Percentiles rank a stretch among this genome's conserved stretches.
These are phyloP conservation scores for Hydractinia symbiolongicarpus DNA, from an alignment of 30 jellyfish, hydroid and myxozoan species.

Conservation along the genomic window DNA sequence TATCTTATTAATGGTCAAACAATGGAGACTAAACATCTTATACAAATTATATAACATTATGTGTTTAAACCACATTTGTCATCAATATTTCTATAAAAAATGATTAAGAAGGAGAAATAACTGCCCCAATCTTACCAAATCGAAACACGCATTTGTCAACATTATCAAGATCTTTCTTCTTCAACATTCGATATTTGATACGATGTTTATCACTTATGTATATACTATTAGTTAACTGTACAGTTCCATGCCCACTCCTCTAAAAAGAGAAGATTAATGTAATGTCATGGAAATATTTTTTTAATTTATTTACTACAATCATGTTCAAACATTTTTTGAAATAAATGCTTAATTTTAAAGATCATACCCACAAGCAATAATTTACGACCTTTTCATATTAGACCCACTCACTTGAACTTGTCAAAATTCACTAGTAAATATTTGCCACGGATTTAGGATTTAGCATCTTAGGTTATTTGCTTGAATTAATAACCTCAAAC, in stretches of 20 bases:
- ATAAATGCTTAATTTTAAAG: too few species aligned
- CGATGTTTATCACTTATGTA: conserved; percentile 66
- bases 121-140: conserved; percentile 30
- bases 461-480: too few species aligned
- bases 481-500: too few species aligned
- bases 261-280: too few species aligned
- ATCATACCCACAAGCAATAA: too few species aligned
- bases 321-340: too few species aligned
- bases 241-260: not conserved
- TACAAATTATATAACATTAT: not conserved
- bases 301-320: too few species aligned
- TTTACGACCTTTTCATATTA: too few species aligned
- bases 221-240: conserved; percentile 56
- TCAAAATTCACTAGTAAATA: too few species aligned
- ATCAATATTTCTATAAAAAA: not conserved
- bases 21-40: not conserved
- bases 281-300: too few species aligned
- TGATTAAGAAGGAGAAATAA: not conserved
- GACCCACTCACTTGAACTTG: too few species aligned
- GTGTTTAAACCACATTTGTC: not conserved
- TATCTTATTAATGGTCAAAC: not conserved
- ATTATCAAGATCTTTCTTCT: conserved; percentile 28
- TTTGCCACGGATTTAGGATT: too few species aligned
- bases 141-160: conserved; percentile 29
- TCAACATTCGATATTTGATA: conserved; percentile 27